Evolutionary conservation across 2,113 vertebrate species (phyloP).

Genomic region (Zosterops pallidus): DNA sequence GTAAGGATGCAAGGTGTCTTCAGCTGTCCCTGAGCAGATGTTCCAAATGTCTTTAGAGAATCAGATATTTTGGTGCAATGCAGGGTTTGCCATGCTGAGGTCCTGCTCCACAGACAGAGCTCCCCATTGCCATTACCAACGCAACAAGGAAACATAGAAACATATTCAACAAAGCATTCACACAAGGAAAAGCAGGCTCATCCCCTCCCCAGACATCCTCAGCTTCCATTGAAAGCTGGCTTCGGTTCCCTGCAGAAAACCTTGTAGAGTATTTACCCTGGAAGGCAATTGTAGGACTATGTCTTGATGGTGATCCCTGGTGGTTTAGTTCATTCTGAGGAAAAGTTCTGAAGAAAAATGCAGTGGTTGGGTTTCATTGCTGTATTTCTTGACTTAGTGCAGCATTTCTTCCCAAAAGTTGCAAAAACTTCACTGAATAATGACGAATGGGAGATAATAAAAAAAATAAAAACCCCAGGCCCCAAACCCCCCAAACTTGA

Average conservation of each 20-base stretch:
- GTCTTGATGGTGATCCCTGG: background rate
- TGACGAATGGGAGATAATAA: background rate
- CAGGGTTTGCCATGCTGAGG: background rate
- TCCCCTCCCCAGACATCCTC: background rate
- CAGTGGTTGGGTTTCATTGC: background rate
- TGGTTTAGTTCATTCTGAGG: background rate
- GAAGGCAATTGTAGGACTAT: background rate
- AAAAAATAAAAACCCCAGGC: too few species aligned
- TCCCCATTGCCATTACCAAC: background rate
- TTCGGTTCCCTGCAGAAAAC: background rate
- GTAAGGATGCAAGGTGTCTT: background rate
- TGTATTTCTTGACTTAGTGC: background rate
- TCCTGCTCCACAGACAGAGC: background rate
- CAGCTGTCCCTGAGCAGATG: background rate
- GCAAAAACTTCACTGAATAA: background rate
- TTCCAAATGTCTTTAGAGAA: background rate
- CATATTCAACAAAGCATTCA: accelerated
- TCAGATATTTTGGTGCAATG: background rate
- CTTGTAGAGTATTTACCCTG: background rate
- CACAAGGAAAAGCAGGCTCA: background rate
- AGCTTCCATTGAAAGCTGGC: background rate
- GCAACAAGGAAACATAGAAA: background rate
- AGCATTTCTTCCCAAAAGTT: background rate
- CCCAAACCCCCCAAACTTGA: background rate
- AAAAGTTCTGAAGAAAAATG: background rate